Conservation (phyloP, 1,140 invertebrate genomes). For the Aethina tumida region DNA sequence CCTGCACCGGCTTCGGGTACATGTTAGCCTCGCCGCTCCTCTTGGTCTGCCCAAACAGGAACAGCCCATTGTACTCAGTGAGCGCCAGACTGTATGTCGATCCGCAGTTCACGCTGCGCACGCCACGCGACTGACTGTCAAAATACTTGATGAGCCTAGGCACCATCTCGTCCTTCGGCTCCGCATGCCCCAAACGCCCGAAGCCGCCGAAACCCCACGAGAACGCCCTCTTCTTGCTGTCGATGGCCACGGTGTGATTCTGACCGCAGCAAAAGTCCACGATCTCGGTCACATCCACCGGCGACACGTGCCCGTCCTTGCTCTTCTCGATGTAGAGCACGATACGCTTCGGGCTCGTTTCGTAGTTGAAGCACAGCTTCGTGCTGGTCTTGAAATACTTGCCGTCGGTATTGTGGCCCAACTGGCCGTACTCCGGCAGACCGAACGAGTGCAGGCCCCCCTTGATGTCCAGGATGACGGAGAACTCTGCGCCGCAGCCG, state of each 20-base stretch:
- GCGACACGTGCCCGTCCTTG: slow-evolving; percentile 75
- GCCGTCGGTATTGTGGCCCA: slow-evolving; percentile 88
- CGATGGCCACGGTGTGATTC: slow-evolving; percentile 84
- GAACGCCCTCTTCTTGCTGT: slow-evolving; percentile 76
- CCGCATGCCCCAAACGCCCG: slow-evolving; percentile 83
- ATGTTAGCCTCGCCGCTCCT: slow-evolving; percentile 89
- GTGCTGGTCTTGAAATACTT: slow-evolving; percentile 86
- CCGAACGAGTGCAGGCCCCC: slow-evolving; percentile 86
- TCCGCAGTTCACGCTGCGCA: slow-evolving; percentile 70
- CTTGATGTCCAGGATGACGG: slow-evolving; percentile 80
- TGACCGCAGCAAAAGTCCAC: slow-evolving; percentile 82
- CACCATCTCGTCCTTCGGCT: slow-evolving; percentile 79
- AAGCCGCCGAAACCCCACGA: slow-evolving; percentile 94
- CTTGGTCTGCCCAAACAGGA: slow-evolving; percentile 86
- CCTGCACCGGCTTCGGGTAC: slow-evolving; percentile 92
- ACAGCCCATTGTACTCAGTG: slow-evolving; percentile 65
- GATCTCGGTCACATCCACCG: slow-evolving; percentile 78
- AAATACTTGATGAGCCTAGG: slow-evolving; percentile 85
- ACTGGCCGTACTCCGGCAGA: slow-evolving; percentile 82
- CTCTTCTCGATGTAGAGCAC: slow-evolving; percentile 79
- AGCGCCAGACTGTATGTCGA: slow-evolving; percentile 78
- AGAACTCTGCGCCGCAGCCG: slow-evolving; percentile 86
- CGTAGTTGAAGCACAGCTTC: slow-evolving; percentile 78
- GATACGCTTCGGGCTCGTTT: slow-evolving; percentile 74
- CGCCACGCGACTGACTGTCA: slow-evolving; percentile 71